Percentiles rank a stretch among this genome's conserved stretches.
These are phyloP conservation scores for Gadopsis bispinosus DNA, from an alignment of 2,797 vertebrate genomes.

Conservation along the genomic window DNA sequence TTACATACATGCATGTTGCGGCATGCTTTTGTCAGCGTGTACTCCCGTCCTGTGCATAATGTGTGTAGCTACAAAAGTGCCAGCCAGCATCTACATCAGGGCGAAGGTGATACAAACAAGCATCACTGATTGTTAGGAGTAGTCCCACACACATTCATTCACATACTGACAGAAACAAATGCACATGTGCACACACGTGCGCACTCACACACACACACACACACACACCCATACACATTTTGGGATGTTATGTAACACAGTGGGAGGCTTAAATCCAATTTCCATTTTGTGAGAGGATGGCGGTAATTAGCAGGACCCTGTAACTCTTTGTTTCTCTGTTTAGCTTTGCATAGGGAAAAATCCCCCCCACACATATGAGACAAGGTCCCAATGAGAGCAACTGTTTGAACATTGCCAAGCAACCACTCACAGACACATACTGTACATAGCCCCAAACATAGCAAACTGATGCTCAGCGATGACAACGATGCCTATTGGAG, in stretches of 20 bases:
- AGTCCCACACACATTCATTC: slow-evolving; percentile 16
- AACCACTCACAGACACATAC: slow-evolving; percentile 69
- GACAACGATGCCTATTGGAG: slow-evolving; percentile 52
- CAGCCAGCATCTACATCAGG: slow-evolving; percentile 52
- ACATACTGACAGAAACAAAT: slow-evolving; percentile 29
- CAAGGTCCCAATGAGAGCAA: slow-evolving; percentile 62
- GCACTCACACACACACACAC: not conserved
- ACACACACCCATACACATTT: slow-evolving; percentile 16
- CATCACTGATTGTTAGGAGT: slow-evolving; percentile 38
- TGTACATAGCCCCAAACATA: slow-evolving; percentile 64
- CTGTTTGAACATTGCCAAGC: slow-evolving; percentile 74
- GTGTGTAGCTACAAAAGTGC: slow-evolving; percentile 39
- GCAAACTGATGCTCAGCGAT: slow-evolving; percentile 69
- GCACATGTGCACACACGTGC: not conserved
- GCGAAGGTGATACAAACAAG: slow-evolving; percentile 63
- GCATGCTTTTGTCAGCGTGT: not conserved
- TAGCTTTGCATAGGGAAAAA: slow-evolving; percentile 51
- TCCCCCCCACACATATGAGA: slow-evolving; percentile 26
- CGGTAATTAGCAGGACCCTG: slow-evolving; percentile 55
- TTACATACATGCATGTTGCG: not conserved
- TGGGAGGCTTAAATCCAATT: slow-evolving; percentile 72
- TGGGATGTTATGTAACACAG: slow-evolving; percentile 69
- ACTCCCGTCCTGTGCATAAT: slow-evolving; percentile 1
- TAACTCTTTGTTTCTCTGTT: slow-evolving; percentile 68
- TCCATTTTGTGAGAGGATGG: slow-evolving; percentile 70